Base-by-base conservation (phyloP, 2,113 vertebrate genomes). In the Pantherophis guttatus region DNA sequence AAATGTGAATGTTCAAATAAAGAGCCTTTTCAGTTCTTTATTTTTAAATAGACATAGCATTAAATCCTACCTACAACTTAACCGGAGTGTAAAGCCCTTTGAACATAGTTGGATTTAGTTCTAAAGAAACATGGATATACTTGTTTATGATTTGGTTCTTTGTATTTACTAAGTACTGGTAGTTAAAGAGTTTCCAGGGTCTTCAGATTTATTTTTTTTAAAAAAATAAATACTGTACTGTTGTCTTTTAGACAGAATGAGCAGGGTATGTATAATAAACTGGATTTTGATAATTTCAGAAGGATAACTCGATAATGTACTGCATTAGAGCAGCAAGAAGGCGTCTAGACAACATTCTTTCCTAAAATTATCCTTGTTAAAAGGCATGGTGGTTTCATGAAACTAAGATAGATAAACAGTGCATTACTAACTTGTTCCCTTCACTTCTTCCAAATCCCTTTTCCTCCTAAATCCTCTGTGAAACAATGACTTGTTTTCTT, bases 401-500 rank as follows among this genome's bases (percentile, higher is more conserved):
- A 65, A 24, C 10, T 21, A 50, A 26, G 26, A 33, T 93, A 85
- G 88, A 8, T 95, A 94, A 29, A 89, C 57, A 0, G 0, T 94
- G 90, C 57, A 92, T 96, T 94, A 90, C 65, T 88, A 96, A 95
- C 95, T 12, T 91, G 90, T 91, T 94, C 89, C 95, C 94, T 95
- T 92, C 94, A 94, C 89, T 59, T 91, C 53, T 91, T 92, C 85
- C 90, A 92, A 87, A 93, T 87, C 58, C 89, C 89, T 48, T 85
- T 90, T 93, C 70, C 75, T 86, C 92, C 95, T 93, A 87, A 96
- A 95, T 96, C 96, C 53, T 89, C 94, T 54, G 29, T n/a, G 52
- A 96, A 97, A 97, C 98, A 97, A 98, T 98, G 97, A 70, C 92
- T 92, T 96, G 93, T 96, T 97, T 98, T 97, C 97, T 96, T 95